These are phyloP conservation scores for Apis laboriosa DNA, from an alignment of 1,140 invertebrate species.

Conservation along the genomic window DNA sequence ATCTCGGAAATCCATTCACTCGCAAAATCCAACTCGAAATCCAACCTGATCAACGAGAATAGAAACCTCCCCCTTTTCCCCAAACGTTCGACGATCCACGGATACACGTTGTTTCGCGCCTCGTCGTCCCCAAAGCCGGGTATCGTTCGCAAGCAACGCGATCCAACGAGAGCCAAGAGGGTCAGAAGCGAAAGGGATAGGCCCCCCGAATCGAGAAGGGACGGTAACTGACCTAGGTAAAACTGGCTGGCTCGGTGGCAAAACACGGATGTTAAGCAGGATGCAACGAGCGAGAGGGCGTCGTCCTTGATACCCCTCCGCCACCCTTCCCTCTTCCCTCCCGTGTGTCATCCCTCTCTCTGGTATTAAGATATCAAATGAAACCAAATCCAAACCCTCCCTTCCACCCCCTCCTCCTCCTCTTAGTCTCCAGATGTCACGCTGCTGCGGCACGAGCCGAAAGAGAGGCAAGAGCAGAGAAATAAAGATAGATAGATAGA, in stretches of 20 bases:
- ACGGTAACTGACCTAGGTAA: slow-evolving; percentile 58
- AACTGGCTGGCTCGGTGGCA: slow-evolving; percentile 28
- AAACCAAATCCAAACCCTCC: slow-evolving; percentile 72
- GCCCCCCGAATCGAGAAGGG: slow-evolving; percentile 49
- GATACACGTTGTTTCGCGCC: not conserved
- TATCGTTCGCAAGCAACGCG: not conserved
- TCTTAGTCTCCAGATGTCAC: slow-evolving; percentile 65
- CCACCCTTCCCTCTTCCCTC: not conserved
- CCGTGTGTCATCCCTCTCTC: slow-evolving; percentile 50
- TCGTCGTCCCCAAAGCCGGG: slow-evolving; percentile 8
- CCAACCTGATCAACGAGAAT: not conserved
- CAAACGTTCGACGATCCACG: not conserved
- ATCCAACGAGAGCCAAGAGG: not conserved
- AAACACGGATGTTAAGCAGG: slow-evolving; percentile 54
- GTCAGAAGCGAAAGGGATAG: slow-evolving; percentile 30
- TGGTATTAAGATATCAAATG: slow-evolving; percentile 80
- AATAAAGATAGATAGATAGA: not conserved
- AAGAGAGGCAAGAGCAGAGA: not conserved
- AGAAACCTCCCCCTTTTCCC: not conserved
- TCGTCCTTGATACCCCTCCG: slow-evolving; percentile 52
- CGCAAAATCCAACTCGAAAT: not conserved
- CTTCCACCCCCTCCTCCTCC: slow-evolving; percentile 5
- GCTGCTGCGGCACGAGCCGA: slow-evolving; percentile 57
- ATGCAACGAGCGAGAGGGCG: slow-evolving; percentile 55
- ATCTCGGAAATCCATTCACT: too few relatives aligned